Percentiles rank a stretch among this genome's conserved stretches.
These are phyloP conservation scores for Carduelis carduelis DNA, from an alignment of 2,797 vertebrate species.

Conservation along the genomic window DNA sequence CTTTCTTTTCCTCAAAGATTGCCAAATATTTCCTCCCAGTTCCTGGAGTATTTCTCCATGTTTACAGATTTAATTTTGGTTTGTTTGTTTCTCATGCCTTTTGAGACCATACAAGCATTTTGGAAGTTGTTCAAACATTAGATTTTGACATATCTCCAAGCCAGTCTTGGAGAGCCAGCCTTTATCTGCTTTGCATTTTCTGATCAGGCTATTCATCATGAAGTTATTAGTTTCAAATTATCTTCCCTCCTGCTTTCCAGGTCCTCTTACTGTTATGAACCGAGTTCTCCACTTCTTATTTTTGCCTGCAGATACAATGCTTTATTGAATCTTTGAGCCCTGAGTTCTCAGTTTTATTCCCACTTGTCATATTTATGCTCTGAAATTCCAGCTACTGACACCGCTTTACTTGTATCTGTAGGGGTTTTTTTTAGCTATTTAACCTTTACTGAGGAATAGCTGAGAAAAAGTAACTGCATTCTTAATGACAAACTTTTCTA, in stretches of 20 bases:
- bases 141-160: neutral
- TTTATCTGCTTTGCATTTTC: neutral
- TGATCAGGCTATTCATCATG: neutral
- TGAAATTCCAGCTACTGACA: conserved; percentile 15
- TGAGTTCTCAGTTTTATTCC: conserved; percentile 2
- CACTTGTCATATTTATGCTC: neutral
- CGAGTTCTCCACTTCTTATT: neutral
- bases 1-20: neutral
- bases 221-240: neutral
- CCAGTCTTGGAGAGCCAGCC: neutral
- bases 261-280: neutral
- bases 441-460: neutral
- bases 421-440: neutral
- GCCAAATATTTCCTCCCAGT: neutral
- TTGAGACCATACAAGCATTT: neutral
- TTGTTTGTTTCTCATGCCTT: neutral
- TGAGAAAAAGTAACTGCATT: neutral
- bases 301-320: neutral
- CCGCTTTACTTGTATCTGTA: neutral
- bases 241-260: neutral
- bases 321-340: neutral
- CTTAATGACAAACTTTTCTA: neutral
- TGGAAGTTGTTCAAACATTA: neutral
- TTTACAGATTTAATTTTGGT: neutral
- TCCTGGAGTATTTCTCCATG: neutral